Evolutionary conservation across 2,113 vertebrate species (phyloP), one percentile per base, ranked within the genome.

Genomic region (Hyla sarda): DNA sequence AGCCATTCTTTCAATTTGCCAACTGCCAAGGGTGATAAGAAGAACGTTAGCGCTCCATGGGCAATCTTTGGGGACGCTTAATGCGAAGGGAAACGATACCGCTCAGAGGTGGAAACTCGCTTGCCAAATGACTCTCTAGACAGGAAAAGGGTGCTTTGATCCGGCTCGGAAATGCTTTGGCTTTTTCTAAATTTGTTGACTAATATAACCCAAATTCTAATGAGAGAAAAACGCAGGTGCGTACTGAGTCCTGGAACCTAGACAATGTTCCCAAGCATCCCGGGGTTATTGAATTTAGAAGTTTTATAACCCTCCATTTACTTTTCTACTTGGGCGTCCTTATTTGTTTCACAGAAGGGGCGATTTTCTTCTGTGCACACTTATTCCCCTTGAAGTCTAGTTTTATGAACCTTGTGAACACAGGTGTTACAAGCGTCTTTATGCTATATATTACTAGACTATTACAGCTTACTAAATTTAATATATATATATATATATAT

Each of bases 1-100:
- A 86, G 84, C 76, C 84, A 62, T 62, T 86, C 77, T 81, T 86
- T 86, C 84, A 86, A 86, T 86, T 86, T 86, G 84, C 84, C 77
- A 81, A 81, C 84, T 86, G 84, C 84, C 84, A 86, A 81, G 77
- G 77, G 84, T 80, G 84, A 86, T 86, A 86, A 86, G 77, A 45
- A 81, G 77, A 25, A 69, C 73, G 75, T 79, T 79, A 60, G 65
- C 65, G 50, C 77, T 86, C 84, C 34, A 65, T 80, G 65, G 84
- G 84, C 84, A 81, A 86, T 86, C 76, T 81, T 73, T 81, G 47
- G 84, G 84, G 84, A 81, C 77, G 71, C 37, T 81, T 86, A 86
- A 86, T 86, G 47, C 25, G 34, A 86, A 58, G 67, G 84, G 77
- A 86, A 86, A 86, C 81, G 77, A 81, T 86, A 86, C 77, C 32